These are phyloP conservation scores for Eucera pruinosa DNA, from an alignment of 2,888 invertebrate genomes.

Conservation along the genomic window DNA sequence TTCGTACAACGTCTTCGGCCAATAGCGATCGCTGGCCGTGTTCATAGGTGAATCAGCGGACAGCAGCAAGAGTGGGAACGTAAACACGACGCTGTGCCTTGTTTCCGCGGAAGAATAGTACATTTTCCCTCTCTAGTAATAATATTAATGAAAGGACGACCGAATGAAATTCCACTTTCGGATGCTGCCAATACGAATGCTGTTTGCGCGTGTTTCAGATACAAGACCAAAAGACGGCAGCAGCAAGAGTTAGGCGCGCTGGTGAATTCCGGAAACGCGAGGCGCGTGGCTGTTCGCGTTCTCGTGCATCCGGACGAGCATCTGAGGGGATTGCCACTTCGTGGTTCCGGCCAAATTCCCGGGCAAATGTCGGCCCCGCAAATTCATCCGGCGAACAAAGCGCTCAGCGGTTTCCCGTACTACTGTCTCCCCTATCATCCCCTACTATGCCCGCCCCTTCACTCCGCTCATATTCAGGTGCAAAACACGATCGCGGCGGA, in stretches of 20 bases:
- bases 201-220: constrained; percentile 86
- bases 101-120: too few relatives aligned
- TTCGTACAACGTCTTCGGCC: too few relatives aligned
- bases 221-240: constrained; percentile 97
- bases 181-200: too few relatives aligned
- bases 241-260: constrained; percentile 91
- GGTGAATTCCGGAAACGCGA: constrained; percentile 87
- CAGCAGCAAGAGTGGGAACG: too few relatives aligned
- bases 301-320: constrained; percentile 87
- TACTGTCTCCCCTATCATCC: constrained; percentile 82
- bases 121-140: too few relatives aligned
- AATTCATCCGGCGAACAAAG: constrained; percentile 80
- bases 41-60: too few relatives aligned
- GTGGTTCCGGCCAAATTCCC: constrained; percentile 78
- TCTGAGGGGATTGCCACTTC: constrained; percentile 79
- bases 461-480: constrained; percentile 79
- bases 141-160: too few relatives aligned
- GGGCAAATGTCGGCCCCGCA: constrained; percentile 79
- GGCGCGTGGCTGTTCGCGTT: constrained; percentile 96
- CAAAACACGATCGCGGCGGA: constrained; percentile 75
- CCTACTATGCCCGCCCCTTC: constrained; percentile 79
- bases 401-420: constrained; percentile 80
- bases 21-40: too few relatives aligned
- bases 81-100: too few relatives aligned
- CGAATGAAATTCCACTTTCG: too few relatives aligned